Conservation (phyloP, 2,113 vertebrate species). For the Panthera tigris region DNA sequence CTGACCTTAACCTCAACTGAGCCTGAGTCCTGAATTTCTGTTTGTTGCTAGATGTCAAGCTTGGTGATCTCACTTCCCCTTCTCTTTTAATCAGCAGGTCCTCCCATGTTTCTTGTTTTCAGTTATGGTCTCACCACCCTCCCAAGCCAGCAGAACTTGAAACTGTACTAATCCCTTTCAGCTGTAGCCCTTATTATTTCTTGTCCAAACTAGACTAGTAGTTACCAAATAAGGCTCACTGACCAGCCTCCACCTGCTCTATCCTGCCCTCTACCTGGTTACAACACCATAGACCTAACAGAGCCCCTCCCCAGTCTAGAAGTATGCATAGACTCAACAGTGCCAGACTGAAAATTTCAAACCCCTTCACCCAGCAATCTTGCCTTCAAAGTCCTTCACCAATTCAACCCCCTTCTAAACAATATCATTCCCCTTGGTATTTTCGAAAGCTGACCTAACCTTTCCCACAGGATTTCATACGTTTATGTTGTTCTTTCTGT, state of each 20-base stretch:
- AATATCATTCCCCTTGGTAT: background rate
- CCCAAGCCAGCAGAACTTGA: background rate
- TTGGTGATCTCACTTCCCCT: background rate
- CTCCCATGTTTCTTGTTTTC: background rate
- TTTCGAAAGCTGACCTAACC: background rate
- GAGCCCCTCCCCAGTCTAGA: background rate
- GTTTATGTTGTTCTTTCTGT: background rate
- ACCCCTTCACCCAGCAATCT: background rate
- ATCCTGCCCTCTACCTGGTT: background rate
- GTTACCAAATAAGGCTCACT: background rate
- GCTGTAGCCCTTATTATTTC: conserved; percentile 2
- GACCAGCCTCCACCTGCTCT: background rate
- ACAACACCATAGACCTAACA: background rate
- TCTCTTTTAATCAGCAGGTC: background rate
- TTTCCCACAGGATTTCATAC: background rate
- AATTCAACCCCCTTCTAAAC: conserved; percentile 3
- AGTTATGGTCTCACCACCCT: background rate
- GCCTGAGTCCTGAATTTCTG: background rate
- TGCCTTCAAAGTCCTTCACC: background rate
- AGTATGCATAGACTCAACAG: background rate
- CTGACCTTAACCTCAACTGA: conserved; percentile 41
- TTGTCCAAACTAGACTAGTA: background rate
- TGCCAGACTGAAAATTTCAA: background rate
- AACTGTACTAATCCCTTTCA: background rate
- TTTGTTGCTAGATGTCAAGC: background rate